Evolutionary conservation across 1,140 invertebrate genomes (phyloP), one percentile per base, ranked within the genome.

Genomic region (Atopsyche davidsoni): DNA sequence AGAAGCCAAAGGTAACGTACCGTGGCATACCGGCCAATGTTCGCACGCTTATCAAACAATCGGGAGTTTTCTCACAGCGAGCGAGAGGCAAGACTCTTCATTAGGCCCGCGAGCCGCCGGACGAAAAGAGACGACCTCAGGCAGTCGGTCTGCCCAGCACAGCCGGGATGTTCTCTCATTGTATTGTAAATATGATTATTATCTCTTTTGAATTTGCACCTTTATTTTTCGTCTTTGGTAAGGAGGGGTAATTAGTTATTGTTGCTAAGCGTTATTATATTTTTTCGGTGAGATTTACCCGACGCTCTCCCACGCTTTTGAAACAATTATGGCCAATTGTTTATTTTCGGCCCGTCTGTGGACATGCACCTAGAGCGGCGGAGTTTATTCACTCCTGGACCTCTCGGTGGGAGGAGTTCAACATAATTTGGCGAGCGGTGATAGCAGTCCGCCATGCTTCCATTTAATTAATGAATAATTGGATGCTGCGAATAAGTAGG

Each of bases 31-130:
- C 45, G 34, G 22, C 23, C 40, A 40, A 36, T 32, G 43, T 52
- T 52, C 50, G 43, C 50, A 52, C 50, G 50, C 25, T 52, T 46
- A 52, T 52, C 50, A 46, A 40, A 21, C 39, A 46, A 28, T 32
- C 41, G 46, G 45, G 45, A 44, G 40, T 46, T 46, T 51, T 52
- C 43, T 40, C 43, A 52, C 50, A 52, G 9, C 34, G 23, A 14
- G 9, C 3, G 13, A 13, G 22, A 24, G 7, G n/a, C n/a, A n/a
- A n/a, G n/a, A n/a, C n/a, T n/a, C n/a, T n/a, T n/a, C n/a, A n/a
- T n/a, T n/a, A n/a, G n/a, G n/a, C n/a, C n/a, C n/a, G n/a, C n/a
- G n/a, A n/a, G n/a, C n/a, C 35, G 4, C 28, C 32, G n/a, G 44
- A 36, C 3, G 35, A 39, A 7, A 41, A 21, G 13, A 19, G 23